Base-by-base conservation (phyloP, 2,113 vertebrate genomes). In the Prionailurus viverrinus region DNA sequence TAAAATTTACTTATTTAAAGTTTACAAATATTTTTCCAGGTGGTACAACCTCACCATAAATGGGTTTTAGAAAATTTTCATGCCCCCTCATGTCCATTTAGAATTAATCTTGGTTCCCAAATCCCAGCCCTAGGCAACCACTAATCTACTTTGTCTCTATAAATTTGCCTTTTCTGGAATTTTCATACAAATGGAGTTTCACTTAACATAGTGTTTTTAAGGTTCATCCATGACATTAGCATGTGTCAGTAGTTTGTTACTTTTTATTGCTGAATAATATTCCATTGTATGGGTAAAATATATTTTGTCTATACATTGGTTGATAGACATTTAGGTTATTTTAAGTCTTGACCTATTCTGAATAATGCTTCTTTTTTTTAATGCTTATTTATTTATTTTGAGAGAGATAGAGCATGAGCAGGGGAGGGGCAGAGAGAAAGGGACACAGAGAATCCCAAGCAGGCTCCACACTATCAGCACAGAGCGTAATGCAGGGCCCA, bases 11-110 rank as follows among this genome's bases (percentile, higher is more conserved):
- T 53, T 36, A 58, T 29, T 89, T 81, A 68, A 68, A 39, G 25
- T 66, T 93, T 90, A 66, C 48, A 74, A 74, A 27, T 45, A 45
- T 74, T 74, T 74, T 74, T 6, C 73, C 73, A 45, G 15, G 39
- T 27, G 39, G 6, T 85, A 1, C 45, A 66, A 85, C 33, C 89
- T 80, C 48, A 51, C 13, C 7, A 15, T 68, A n/a, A 63, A 31
- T 94, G 39, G 83, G 39, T 85, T 97, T 97, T 69, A 82, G 48
- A 87, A 86, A 29, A 79, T 88, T 83, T 95, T 74, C 48, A 31
- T 89, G 45, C 41, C 23, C 18, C 10, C n/a, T 85, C 21, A 73
- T 74, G 11, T 39, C 29, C 33, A 53, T 68, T 81, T 69, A 65
- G 39, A 95, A 13, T 76, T 87, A 55, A 90, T 87, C 51, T 45